Base-by-base conservation (phyloP, 2,888 invertebrate species). In the Pterostichus madidus region DNA sequence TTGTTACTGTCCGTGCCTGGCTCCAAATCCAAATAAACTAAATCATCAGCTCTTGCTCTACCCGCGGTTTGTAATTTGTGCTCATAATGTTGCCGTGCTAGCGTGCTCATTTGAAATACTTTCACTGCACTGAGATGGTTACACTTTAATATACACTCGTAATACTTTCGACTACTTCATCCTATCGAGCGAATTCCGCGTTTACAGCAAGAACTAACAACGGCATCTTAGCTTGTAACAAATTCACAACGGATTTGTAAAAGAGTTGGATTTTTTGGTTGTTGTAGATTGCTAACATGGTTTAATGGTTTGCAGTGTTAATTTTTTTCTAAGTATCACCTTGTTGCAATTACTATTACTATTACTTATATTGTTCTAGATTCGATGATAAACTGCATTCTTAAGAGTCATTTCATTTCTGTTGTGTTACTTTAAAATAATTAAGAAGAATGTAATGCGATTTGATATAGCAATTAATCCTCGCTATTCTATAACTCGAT, bases 61-160 rank as follows among this genome's bases (percentile, higher is more conserved):
- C 39, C 39, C 1, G 8, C 39, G 39, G 8, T 39, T 39, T 39
- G 5, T 39, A 8, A 39, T 39, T 39, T 39, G 39, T 39, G 39
- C 39, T 39, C 39, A 8, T 24, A 3, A 3, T 24, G 3, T 39
- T 39, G 39, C 39, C 39, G 39, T 7, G 59, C 59, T 64, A 44
- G 68, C 68, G 68, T 71, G 15, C 44, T 17, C 39, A 35, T 64
- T 32, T 44, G 24, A 17, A 71, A 71, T 44, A 71, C 68, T 71
- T 71, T 71, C 68, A 71, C 68, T 71, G 44, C 13, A 44, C 44
- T 71, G 44, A 77, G 77, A 77, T 77, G 77, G 77, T 77, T 77
- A 77, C 77, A 77, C 44, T 77, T 77, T 77, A 77, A 77, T 53
- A 77, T 77, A 44, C 39, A 39, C 68, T 71, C 68, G 68, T 71